Evolutionary conservation across 2,888 invertebrate genomes (phyloP), one percentile per base, ranked within the genome.

Genomic region (Punctoribates punctum): DNA sequence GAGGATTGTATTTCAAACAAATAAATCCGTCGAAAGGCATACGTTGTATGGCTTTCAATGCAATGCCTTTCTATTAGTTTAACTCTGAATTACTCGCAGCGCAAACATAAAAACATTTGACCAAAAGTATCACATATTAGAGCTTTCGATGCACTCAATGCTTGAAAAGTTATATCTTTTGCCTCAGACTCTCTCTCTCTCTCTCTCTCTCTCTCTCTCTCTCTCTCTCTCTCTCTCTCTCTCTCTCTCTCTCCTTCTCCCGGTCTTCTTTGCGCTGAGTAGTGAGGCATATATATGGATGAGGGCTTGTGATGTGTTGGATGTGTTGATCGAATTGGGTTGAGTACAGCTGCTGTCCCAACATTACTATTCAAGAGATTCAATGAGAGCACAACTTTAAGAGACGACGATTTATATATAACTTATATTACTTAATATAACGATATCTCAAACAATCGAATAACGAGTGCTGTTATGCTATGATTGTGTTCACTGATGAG

Each of bases 381-480:
- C 42, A 42, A 42, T 42, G 42, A 67, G 34, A 6, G 67, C 67
- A 67, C 29, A 60, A 34, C 34, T 9, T 38, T 27, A 67, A 67
- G 17, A 67, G 67, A 67, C 17, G 34, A 42, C 38, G 67, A 67
- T 67, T 67, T 67, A 67, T 67, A 67, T 67, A 67, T 67, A 67
- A 67, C 67, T 67, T 67, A 67, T 67, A 67, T 67, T 67, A 67
- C 67, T 67, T 67, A 38, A 67, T 67, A 67, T 67, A 38, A 67
- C 67, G 67, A 67, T 38, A 67, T 38, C 8, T 5, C 67, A 67
- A 67, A 67, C 67, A 67, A 67, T 67, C 20, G 67, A 67, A 67
- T 67, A 17, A 67, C 67, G 38, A 67, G 38, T 13, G 60, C 60
- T 67, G n/a, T 67, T 67, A 67, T 67, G 34, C 42, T 67, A 1